Conservation (phyloP, 2,888 invertebrate species). For the Apocheima hispidaria region DNA sequence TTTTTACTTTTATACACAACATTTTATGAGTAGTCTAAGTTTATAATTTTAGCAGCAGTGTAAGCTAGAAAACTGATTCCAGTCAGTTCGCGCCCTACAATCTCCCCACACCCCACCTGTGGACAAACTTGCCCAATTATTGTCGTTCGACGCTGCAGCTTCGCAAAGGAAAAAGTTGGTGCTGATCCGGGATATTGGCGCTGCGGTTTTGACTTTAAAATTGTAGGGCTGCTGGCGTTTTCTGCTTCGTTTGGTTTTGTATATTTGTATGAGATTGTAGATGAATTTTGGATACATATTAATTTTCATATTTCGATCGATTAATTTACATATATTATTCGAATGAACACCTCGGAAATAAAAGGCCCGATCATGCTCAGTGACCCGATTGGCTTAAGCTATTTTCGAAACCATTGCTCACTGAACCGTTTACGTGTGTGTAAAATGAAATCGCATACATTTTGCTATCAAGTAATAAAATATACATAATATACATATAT, state of each 20-base stretch:
- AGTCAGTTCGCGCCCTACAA: constrained; percentile 25
- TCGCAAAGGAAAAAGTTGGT: constrained; percentile 41
- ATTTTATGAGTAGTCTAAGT: not conserved
- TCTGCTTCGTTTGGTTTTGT: not conserved
- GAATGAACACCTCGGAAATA: constrained; percentile 17
- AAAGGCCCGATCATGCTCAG: constrained; percentile 13
- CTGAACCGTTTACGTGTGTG: constrained; percentile 47
- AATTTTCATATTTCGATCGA: constrained; percentile 3
- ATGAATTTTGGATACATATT: not conserved
- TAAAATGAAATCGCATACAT: constrained; percentile 52
- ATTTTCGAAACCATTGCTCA: constrained; percentile 14
- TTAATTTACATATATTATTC: constrained; percentile 13
- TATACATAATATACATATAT: too few species aligned
- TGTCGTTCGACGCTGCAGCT: constrained; percentile 59
- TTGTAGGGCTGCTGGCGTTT: constrained; percentile 20
- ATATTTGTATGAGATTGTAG: not conserved
- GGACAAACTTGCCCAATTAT: constrained; percentile 69
- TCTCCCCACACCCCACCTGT: constrained; percentile 50
- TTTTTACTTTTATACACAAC: not conserved
- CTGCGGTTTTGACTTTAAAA: constrained; percentile 35
- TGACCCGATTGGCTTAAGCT: constrained; percentile 15
- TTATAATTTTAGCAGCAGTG: too few species aligned
- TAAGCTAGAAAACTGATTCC: constrained; percentile 7
- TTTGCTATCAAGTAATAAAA: not conserved
- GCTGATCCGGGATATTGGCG: constrained; percentile 40